phyloP scores from a whole-genome alignment of 2,888 invertebrate genomes.

The Caenorhabditis plicata region DNA sequence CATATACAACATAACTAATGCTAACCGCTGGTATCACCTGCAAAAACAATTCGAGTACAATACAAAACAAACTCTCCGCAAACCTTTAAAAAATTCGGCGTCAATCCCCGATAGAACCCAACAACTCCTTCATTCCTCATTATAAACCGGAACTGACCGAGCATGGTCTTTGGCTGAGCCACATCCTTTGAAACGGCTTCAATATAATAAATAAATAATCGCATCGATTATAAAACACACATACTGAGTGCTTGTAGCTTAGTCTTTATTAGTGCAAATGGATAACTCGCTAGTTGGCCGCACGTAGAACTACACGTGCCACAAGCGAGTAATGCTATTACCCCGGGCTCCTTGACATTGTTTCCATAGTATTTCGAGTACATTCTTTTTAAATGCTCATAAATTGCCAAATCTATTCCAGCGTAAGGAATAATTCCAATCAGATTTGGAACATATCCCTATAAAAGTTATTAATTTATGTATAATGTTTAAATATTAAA shows the following conservation, averaged over 20 bases:
- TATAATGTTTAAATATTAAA: too few species aligned
- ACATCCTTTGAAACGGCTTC: slow-evolving; percentile 31
- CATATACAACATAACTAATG: slow-evolving; percentile 97
- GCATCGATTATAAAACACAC: not conserved
- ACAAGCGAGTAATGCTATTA: slow-evolving; percentile 83
- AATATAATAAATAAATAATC: not conserved
- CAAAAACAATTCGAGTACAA: not conserved
- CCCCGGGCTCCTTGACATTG: slow-evolving; percentile 77
- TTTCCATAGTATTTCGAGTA: slow-evolving; percentile 18
- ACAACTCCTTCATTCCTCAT: slow-evolving; percentile 81
- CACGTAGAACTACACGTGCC: slow-evolving; percentile 91
- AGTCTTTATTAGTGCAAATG: slow-evolving; percentile 90
- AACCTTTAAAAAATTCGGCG: slow-evolving; percentile 95
- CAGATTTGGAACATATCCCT: slow-evolving; percentile 95
- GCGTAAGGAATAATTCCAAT: slow-evolving; percentile 93
- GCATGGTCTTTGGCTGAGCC: slow-evolving; percentile 56
- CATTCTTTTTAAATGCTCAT: slow-evolving; percentile 83
- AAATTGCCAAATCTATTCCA: slow-evolving; percentile 95
- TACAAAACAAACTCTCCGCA: not conserved
- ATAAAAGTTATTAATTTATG: too few species aligned
- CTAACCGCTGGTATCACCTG: slow-evolving; percentile 84
- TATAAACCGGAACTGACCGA: slow-evolving; percentile 71
- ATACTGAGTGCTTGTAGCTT: slow-evolving; percentile 79
- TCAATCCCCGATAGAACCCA: slow-evolving; percentile 93
- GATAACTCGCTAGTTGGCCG: slow-evolving; percentile 96